phyloP scores from a whole-genome alignment of 1,140 invertebrate genomes.

The Tetraneura akinire region DNA sequence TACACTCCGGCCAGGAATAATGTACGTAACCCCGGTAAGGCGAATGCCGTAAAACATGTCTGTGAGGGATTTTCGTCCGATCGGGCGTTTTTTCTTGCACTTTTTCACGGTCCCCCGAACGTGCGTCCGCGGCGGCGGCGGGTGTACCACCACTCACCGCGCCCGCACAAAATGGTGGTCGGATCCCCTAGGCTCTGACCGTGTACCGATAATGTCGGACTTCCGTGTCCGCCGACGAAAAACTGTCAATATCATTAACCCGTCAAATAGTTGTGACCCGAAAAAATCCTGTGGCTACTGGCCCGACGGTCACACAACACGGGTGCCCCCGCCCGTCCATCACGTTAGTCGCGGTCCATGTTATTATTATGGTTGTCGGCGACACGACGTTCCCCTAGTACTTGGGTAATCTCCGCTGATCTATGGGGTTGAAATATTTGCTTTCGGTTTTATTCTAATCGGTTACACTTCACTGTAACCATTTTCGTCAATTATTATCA shows the following conservation, averaged over 20 bases:
- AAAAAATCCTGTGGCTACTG: neutral
- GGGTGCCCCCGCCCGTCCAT: neutral
- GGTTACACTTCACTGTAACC: too few relatives aligned
- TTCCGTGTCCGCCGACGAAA: neutral
- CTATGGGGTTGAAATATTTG: too few relatives aligned
- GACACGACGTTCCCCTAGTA: too few relatives aligned
- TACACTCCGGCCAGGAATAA: conserved; percentile 58
- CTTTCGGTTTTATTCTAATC: too few relatives aligned
- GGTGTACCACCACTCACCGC: conserved; percentile 62
- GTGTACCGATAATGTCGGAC: neutral
- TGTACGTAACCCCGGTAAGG: conserved; percentile 58
- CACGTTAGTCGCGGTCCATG: neutral
- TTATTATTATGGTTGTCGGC: neutral
- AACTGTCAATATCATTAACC: too few relatives aligned
- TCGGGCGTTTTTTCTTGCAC: conserved; percentile 13
- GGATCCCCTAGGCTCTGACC: conserved; percentile 53
- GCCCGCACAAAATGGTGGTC: conserved; percentile 65
- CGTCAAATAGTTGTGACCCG: neutral
- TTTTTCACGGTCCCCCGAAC: neutral
- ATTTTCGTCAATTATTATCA: too few relatives aligned
- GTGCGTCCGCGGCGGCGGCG: neutral
- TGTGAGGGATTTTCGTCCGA: neutral
- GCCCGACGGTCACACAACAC: neutral
- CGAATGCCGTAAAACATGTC: neutral
- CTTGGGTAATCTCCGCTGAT: too few relatives aligned